Base-by-base conservation (phyloP, 2,113 vertebrate genomes). In the Mustela lutreola region DNA sequence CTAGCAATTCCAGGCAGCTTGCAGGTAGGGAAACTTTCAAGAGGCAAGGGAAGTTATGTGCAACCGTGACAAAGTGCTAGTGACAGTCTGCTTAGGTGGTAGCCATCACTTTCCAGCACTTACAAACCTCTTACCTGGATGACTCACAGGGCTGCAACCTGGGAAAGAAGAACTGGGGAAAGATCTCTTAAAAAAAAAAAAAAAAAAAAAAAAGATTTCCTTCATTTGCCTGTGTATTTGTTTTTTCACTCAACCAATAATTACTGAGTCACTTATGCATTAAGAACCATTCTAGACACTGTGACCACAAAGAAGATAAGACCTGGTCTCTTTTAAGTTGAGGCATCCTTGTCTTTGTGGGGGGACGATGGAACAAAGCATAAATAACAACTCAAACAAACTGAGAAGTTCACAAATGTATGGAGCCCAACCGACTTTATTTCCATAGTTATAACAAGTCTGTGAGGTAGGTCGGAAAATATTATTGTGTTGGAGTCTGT, bases 1-100 rank as follows among this genome's bases (percentile, higher is more conserved):
- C 79, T 50, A 79, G 75, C 73, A 95, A 86, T 85, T 87, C 60
- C 42, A 90, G 56, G 60, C 63, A 82, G n/a, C 90, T 83, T 82
- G 56, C 48, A 87, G 56, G 56, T 24, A 88, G 45, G 62, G 84
- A 91, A 83, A 71, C 53, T 79, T 94, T 42, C 60, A 96, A 88
- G 39, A 79, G 62, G 70, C 21, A 89, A 88, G 84, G 53, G 56
- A 76, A 50, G 42, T 80, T 50, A 26, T 28, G 71, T 80, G 42
- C 14, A n/a, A 82, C 48, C 15, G 16, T 88, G 83, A 36, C 50
- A 48, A 89, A 92, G 22, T 62, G 60, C 48, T 56, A 18, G 39
- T 36, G 96, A 80, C n/a, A 70, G 85, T 31, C 31, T 48, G 18
- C 19, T 48, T 76, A 26, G 31, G 87, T 70, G 75, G 89, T 60